These are phyloP conservation scores for Tetanocera ferruginea DNA, from an alignment of 2,888 invertebrate genomes.

Conservation along the genomic window DNA sequence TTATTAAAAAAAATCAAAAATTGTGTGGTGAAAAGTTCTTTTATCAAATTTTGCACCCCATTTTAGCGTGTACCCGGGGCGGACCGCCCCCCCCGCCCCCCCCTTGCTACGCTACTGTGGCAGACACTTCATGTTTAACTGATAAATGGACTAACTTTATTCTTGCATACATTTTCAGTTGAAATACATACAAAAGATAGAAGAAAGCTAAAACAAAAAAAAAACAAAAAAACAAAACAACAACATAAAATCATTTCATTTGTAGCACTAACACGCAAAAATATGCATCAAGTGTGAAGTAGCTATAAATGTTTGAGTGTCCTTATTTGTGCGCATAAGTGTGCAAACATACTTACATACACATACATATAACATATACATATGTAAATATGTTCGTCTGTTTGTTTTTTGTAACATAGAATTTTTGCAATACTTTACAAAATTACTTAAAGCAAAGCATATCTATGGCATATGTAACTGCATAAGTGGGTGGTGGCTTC, in stretches of 20 bases:
- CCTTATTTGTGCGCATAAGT: too few species aligned
- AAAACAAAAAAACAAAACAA: neutral
- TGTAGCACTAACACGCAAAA: neutral
- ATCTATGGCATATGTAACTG: conserved; percentile 26
- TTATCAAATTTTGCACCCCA: too few species aligned
- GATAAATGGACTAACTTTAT: conserved; percentile 11
- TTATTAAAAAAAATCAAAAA: too few species aligned
- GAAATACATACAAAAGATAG: neutral
- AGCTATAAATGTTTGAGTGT: neutral
- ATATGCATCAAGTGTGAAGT: neutral
- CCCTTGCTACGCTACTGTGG: too few species aligned
- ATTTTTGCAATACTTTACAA: conserved; percentile 33
- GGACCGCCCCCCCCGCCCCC: too few species aligned
- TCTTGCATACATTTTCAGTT: neutral
- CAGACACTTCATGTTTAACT: neutral
- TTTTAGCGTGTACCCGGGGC: too few species aligned
- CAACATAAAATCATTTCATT: neutral
- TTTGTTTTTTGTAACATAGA: conserved; percentile 5
- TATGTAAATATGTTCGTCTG: neutral
- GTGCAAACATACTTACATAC: neutral
- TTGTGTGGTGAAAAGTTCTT: too few species aligned
- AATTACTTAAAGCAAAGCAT: conserved; percentile 20
- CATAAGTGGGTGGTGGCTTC: neutral
- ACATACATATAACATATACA: neutral
- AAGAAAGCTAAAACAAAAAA: neutral